Conservation (phyloP, 2,797 vertebrate species). For the Novumbra hubbsi region DNA sequence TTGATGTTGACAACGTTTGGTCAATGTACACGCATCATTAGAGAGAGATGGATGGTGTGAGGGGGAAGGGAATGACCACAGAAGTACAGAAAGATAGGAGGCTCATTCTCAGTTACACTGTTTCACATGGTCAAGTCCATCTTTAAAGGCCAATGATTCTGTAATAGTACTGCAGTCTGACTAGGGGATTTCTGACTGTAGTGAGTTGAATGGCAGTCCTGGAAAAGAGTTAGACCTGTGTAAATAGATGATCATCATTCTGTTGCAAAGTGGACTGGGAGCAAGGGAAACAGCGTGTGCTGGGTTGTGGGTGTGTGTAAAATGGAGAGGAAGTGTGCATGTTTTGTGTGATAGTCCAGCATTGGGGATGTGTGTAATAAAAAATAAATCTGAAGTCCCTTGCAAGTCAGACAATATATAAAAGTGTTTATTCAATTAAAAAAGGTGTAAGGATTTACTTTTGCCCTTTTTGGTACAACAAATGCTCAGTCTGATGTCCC, state of each 20-base stretch:
- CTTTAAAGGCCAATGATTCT: slow-evolving; percentile 77
- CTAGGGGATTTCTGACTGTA: slow-evolving; percentile 71
- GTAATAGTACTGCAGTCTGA: slow-evolving; percentile 73
- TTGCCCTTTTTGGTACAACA: no score
- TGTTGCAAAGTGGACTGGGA: slow-evolving; percentile 44
- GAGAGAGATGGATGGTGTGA: slow-evolving; percentile 47
- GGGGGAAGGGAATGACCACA: slow-evolving; percentile 26
- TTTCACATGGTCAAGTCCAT: slow-evolving; percentile 71
- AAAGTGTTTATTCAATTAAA: no score
- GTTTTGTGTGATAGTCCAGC: neutral
- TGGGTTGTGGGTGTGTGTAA: slow-evolving; percentile 1
- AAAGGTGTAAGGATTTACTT: no score
- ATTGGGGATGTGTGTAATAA: neutral
- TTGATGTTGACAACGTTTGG: no score
- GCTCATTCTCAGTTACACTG: slow-evolving; percentile 72
- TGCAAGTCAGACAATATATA: no score
- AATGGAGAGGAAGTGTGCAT: neutral
- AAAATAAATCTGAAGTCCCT: neutral
- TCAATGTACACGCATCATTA: no score
- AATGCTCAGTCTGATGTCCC: no score
- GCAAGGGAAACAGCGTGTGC: neutral
- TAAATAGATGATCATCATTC: slow-evolving; percentile 67
- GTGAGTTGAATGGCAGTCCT: slow-evolving; percentile 64
- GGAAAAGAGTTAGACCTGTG: slow-evolving; percentile 66
- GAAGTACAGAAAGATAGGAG: slow-evolving; percentile 33